Evolutionary conservation across 1,140 invertebrate genomes (phyloP).

Genomic region (Marisa cornuarietis): DNA sequence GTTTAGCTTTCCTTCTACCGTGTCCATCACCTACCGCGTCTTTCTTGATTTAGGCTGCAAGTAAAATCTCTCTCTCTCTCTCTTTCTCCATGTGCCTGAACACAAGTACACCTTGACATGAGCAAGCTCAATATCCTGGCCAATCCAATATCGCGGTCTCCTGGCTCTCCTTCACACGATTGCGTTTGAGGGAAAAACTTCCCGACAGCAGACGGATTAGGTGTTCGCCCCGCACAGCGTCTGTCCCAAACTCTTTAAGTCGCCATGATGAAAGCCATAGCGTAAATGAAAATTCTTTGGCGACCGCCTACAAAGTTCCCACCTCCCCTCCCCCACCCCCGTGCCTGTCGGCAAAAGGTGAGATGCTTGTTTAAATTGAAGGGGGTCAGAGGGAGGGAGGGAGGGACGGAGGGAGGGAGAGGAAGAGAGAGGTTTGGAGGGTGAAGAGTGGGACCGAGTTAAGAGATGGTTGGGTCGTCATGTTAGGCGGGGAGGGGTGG

Average conservation of each 20-base stretch:
- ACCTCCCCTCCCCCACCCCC: not conserved
- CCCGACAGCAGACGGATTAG: not conserved
- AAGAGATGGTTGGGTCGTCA: too few species aligned
- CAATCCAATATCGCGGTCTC: conserved; percentile 17
- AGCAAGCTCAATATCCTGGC: conserved; percentile 15
- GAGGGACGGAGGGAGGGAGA: not conserved
- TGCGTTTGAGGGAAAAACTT: not conserved
- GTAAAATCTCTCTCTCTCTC: too few species aligned
- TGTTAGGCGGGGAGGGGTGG: too few species aligned
- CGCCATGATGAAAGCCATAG: not conserved
- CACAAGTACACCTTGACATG: too few species aligned
- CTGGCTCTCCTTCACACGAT: conserved; percentile 12
- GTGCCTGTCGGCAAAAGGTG: not conserved
- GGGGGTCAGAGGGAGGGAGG: not conserved
- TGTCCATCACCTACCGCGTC: too few species aligned
- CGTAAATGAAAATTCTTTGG: conserved; percentile 1
- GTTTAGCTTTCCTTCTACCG: too few species aligned
- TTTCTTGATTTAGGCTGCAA: too few species aligned
- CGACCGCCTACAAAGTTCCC: not conserved
- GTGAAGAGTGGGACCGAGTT: not conserved
- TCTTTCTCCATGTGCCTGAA: too few species aligned
- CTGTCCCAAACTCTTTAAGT: not conserved
- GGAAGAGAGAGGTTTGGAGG: conserved; percentile 3
- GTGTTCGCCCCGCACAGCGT: not conserved
- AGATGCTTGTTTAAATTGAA: not conserved